phyloP scores from a whole-genome alignment of 2,797 vertebrate genomes.

The Syndactyla subalaris region DNA sequence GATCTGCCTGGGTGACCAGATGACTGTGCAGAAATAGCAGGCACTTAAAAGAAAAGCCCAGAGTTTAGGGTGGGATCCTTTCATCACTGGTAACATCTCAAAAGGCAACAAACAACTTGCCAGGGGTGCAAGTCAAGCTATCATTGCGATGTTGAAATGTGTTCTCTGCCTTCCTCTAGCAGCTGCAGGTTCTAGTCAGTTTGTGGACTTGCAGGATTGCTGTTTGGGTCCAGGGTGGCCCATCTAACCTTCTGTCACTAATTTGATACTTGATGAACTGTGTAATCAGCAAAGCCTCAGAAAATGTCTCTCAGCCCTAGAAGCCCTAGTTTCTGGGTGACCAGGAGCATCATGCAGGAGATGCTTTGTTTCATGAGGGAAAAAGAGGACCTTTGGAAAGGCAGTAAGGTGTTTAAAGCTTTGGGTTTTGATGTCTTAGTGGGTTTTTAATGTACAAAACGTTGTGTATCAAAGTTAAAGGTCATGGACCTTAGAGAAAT shows the following conservation, averaged over 20 bases:
- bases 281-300: not conserved
- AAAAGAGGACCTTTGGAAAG: not conserved
- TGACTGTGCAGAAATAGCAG: not conserved
- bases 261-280: not conserved
- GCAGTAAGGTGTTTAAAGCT: not conserved
- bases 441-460: not conserved
- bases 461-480: conserved; percentile 32
- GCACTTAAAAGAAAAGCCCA: not conserved
- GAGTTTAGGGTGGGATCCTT: not conserved
- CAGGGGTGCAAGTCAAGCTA: not conserved
- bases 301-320: not conserved
- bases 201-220: not conserved
- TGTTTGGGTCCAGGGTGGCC: not conserved
- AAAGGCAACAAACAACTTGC: not conserved
- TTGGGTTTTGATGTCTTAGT: not conserved
- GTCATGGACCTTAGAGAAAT: conserved; percentile 29
- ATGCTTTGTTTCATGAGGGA: not conserved
- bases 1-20: not conserved
- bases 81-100: not conserved
- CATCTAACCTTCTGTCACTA: not conserved
- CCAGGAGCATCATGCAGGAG: not conserved
- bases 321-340: not conserved
- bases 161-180: not conserved
- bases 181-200: rapidly evolving
- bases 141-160: rapidly evolving